These are phyloP conservation scores for Zalophus californianus DNA, from an alignment of 2,797 vertebrate species.

Conservation along the genomic window DNA sequence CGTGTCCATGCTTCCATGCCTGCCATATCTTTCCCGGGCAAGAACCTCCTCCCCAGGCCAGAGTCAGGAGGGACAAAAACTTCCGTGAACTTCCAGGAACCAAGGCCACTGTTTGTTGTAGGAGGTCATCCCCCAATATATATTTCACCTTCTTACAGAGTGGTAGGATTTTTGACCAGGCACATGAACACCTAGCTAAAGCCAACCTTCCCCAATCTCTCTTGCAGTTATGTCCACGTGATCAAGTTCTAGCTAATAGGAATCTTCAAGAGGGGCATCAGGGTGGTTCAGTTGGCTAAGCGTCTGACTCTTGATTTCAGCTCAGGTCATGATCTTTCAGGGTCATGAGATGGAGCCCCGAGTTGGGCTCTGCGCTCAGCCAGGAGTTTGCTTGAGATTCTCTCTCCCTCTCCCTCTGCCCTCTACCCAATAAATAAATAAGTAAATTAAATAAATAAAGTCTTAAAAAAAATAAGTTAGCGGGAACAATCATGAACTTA, in stretches of 20 bases:
- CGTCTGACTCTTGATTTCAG: neutral
- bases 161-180: neutral
- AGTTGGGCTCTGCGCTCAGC: neutral
- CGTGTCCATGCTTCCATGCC: neutral
- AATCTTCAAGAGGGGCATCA: neutral
- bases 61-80: neutral
- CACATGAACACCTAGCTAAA: neutral
- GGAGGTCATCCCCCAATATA: neutral
- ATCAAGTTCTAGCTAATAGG: neutral
- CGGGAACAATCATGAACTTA: neutral
- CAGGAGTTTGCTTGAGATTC: neutral
- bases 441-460: neutral
- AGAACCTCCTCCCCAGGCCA: neutral
- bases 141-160: neutral
- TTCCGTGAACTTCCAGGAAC: neutral
- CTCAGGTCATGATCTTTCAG: neutral
- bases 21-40: neutral
- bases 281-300: neutral
- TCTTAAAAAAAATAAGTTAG: neutral
- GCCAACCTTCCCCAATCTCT: neutral
- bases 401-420: neutral
- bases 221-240: neutral
- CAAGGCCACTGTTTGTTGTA: neutral
- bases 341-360: neutral
- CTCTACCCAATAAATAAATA: neutral